Base-by-base conservation (phyloP, 2,888 invertebrate genomes). In the Geotrupes spiniger region DNA sequence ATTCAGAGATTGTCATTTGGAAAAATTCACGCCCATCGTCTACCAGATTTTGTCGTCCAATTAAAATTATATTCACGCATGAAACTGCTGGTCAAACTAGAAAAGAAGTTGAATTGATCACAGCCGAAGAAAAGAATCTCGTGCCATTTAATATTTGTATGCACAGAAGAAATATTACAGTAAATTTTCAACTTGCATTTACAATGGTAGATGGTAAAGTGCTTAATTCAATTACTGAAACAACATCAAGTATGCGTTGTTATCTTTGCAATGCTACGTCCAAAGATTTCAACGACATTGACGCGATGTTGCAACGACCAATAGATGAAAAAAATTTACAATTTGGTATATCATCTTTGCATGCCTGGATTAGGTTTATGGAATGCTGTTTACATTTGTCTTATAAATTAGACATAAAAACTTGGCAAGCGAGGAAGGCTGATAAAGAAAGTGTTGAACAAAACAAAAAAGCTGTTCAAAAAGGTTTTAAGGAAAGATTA, bases 21-120 rank as follows among this genome's bases (percentile, higher is more conserved):
- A 42, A 57, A 28, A 58, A 55, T 46, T 52, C 55, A 12, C 37
- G 49, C n/a, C 55, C 53, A 26, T 58, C 55, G 2, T 57, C 56
- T 9, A 39, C 57, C 12, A 17, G 52, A 37, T 57, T 46, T 44
- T 57, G 57, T 46, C 40, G 57, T n/a, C 55, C 51, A 10, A 53
- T 59, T 11, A 42, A 51, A 15, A 42, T 59, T 26, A 10, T 48
- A 42, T 55, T 57, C 43, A 21, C 4, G 3, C 3, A 21, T 4
- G 45, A 45, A 45, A 52, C 50, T 33, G n/a, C 16, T n/a, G 55
- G 52, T 36, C 25, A 51, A 14, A 57, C 49, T 4, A 57, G 37
- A 9, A 49, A 39, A 25, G 54, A 38, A n/a, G n/a, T n/a, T n/a
- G n/a, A n/a, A n/a, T n/a, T n/a, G 17, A 17, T 15, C 17, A 2